Base-by-base conservation (phyloP, 2,113 vertebrate genomes). In the Acanthochromis polyacanthus region DNA sequence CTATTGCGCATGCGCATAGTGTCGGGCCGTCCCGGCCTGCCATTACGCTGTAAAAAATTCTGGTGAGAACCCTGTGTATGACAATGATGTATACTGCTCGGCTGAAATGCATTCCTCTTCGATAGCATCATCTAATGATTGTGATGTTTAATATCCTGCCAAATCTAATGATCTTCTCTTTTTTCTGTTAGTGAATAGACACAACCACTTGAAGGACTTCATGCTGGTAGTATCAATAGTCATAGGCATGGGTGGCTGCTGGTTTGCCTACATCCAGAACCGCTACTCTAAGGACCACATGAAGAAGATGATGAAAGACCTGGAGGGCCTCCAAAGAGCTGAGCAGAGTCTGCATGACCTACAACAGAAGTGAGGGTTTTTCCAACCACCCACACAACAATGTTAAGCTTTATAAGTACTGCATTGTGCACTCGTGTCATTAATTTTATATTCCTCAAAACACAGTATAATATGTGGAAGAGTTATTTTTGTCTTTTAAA, bases 301-400 rank as follows among this genome's bases (percentile, higher is more conserved):
- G 97, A 98, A 97, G 95, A 99, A 97, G 94, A 99, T 98, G 97
- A 99, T 99, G 96, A 97, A 95, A 43, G 98, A 99, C 93, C 94
- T 99, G 56, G 98, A 99, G 67, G 97, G 98, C 0, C 94, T 99
- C n/a, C 98, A 99, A 86, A 92, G 96, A 70, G 98, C 98, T 0
- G 98, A 99, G 69, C 97, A 99, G 93, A 99, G 97, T 81, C 95
- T 99, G 1, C 96, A 99, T 10, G 98, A 99, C 89, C 94, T 99
- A 9, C 98, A 99, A 70, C 97, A 99, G 82, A 96, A 98, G 98
- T 99, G 55, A 93, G 96, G 61, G 20, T 30, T 81, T 75, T 84
- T 75, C 38, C 25, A 40, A 63, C 20, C 20, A 62, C 50, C 64
- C 60, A 86, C 71, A 69, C 59, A 22, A n/a, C 57, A 32, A 30